These are phyloP conservation scores for Heloderma charlesbogerti DNA, from an alignment of 2,113 vertebrate species.

Conservation along the genomic window DNA sequence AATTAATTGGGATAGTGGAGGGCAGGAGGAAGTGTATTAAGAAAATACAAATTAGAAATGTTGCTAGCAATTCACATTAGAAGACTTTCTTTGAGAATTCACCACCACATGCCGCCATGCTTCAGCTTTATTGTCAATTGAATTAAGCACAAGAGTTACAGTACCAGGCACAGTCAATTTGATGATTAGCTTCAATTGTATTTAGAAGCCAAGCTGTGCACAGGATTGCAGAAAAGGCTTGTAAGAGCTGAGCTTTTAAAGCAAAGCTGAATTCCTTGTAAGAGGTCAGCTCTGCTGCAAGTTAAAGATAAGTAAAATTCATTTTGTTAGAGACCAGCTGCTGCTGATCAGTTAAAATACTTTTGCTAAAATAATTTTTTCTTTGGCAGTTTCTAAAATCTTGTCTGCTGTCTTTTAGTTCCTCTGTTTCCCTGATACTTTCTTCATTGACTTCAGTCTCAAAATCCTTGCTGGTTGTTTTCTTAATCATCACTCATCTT, in stretches of 20 bases:
- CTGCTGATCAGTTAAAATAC: slow-evolving; percentile 8
- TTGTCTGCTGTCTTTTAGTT: neutral
- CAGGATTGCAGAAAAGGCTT: neutral
- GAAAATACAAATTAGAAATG: neutral
- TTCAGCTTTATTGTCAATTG: neutral
- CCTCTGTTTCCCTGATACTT: neutral
- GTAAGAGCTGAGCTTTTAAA: slow-evolving; percentile 15
- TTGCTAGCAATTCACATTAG: neutral
- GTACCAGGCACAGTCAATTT: neutral
- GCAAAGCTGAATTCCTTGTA: slow-evolving; percentile 13
- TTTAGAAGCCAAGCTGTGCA: neutral
- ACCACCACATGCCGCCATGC: neutral
- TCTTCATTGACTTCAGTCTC: neutral
- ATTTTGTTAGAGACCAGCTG: slow-evolving; percentile 6
- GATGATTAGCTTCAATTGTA: neutral
- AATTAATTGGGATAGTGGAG: neutral
- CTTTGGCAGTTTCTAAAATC: neutral
- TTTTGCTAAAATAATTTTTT: neutral
- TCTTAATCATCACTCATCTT: neutral
- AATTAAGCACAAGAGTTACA: neutral
- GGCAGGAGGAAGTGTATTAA: neutral
- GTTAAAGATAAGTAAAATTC: slow-evolving; percentile 14
- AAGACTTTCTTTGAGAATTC: neutral
- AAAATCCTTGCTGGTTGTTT: neutral
- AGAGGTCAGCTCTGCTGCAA: slow-evolving; percentile 8